Conservation (phyloP, 1,140 invertebrate genomes). For the Heliothis subflexa region DNA sequence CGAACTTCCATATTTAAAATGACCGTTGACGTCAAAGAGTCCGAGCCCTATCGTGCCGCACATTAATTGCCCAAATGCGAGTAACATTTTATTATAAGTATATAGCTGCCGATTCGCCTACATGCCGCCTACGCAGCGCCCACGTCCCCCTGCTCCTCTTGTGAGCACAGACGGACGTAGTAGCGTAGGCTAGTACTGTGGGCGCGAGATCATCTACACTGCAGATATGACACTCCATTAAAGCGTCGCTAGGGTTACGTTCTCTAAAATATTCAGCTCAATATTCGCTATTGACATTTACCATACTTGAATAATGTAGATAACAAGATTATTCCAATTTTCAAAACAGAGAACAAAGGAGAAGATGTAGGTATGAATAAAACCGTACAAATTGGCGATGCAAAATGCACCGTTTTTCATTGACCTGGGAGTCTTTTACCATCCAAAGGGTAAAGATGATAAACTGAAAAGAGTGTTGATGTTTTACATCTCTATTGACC, state of each 20-base stretch:
- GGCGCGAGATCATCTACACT: conserved; percentile 41
- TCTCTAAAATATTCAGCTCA: neutral
- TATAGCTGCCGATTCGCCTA: conserved; percentile 65
- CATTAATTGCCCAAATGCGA: conserved; percentile 71
- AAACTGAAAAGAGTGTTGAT: no score
- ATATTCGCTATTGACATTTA: no score
- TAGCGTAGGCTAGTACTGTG: conserved; percentile 62
- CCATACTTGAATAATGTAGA: neutral
- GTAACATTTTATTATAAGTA: conserved; percentile 60
- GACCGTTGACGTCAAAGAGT: conserved; percentile 57
- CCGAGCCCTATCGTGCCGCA: conserved; percentile 56
- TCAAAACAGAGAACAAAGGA: neutral
- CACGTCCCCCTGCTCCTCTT: conserved; percentile 56
- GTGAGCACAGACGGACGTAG: conserved; percentile 59
- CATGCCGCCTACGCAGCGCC: conserved; percentile 60
- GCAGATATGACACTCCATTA: conserved; percentile 44
- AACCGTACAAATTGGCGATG: no score
- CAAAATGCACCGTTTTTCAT: no score
- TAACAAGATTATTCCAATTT: neutral
- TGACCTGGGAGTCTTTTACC: no score
- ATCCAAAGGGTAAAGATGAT: no score
- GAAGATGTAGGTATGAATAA: no score
- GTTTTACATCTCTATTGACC: no score
- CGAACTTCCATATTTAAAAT: conserved; percentile 36
- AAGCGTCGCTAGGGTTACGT: neutral